Percentiles rank a stretch among this genome's conserved stretches.
These are phyloP conservation scores for Brachystomella parvula DNA, from an alignment of 1,140 invertebrate species.

Conservation along the genomic window DNA sequence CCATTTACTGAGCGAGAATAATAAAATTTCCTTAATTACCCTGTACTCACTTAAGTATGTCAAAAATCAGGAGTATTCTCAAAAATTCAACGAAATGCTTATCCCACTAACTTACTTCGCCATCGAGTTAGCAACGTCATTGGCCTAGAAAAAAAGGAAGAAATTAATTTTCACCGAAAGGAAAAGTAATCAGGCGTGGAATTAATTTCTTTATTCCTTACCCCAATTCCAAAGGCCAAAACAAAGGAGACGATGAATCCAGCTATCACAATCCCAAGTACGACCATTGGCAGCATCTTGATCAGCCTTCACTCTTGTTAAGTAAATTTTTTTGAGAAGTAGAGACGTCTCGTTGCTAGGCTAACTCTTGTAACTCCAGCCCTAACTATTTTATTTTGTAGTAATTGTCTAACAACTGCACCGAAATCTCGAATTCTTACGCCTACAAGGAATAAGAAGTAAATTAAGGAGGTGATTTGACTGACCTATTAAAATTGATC, in stretches of 20 bases:
- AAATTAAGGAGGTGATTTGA: background rate
- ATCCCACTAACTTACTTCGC: too few species aligned
- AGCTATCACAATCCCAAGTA: slow-evolving; percentile 48
- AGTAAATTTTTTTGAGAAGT: background rate
- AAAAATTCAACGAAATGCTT: too few species aligned
- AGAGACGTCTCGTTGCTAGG: background rate
- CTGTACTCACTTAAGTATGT: too few species aligned
- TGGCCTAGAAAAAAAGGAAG: background rate
- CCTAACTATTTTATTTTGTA: background rate
- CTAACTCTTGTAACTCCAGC: background rate
- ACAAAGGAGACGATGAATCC: slow-evolving; percentile 90
- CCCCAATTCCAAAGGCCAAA: slow-evolving; percentile 89
- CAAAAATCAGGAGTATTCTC: too few species aligned
- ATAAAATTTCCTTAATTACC: too few species aligned
- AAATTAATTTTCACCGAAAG: background rate
- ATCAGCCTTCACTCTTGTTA: background rate
- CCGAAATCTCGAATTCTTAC: too few species aligned
- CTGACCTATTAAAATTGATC: slow-evolving; percentile 77
- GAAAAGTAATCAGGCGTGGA: slow-evolving; percentile 65
- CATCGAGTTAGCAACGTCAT: background rate
- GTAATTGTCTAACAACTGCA: background rate
- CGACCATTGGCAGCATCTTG: background rate
- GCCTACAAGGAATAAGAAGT: background rate
- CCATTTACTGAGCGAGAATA: too few species aligned
- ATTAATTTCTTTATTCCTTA: background rate